phyloP scores from a whole-genome alignment of 1,140 invertebrate species.

The Drosophila pseudoobscura region DNA sequence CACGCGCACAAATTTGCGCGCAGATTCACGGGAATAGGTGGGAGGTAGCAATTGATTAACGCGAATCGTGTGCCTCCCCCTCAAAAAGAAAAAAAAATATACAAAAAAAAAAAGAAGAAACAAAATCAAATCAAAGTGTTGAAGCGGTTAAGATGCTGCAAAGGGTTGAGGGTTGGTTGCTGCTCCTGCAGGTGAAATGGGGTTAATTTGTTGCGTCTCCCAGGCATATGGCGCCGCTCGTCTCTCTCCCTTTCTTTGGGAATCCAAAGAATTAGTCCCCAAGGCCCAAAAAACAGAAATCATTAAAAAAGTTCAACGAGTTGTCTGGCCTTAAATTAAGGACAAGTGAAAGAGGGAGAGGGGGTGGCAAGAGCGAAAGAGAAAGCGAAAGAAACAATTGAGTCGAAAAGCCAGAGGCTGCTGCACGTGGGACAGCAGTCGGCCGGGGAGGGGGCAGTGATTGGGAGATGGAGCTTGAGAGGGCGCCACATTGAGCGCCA shows the following conservation, averaged over 20 bases:
- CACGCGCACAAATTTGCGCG: slow-evolving; percentile 44
- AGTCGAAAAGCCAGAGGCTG: slow-evolving; percentile 34
- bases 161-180: slow-evolving; percentile 63
- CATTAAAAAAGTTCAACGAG: slow-evolving; percentile 68
- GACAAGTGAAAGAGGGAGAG: slow-evolving; percentile 36
- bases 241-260: not conserved
- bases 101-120: slow-evolving; percentile 22
- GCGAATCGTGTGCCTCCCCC: slow-evolving; percentile 5
- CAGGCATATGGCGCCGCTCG: slow-evolving; percentile 62
- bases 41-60: slow-evolving; percentile 59
- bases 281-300: slow-evolving; percentile 65
- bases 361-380: slow-evolving; percentile 7
- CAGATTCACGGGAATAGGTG: slow-evolving; percentile 18
- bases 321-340: slow-evolving; percentile 74
- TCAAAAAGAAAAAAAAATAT: slow-evolving; percentile 3
- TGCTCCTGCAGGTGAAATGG: slow-evolving; percentile 57
- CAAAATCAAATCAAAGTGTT: slow-evolving; percentile 79
- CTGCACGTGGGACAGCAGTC: slow-evolving; percentile 10
- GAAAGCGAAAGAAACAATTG: slow-evolving; percentile 59
- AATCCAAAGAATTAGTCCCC: slow-evolving; percentile 69
- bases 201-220: slow-evolving; percentile 76
- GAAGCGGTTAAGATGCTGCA: slow-evolving; percentile 68
- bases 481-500: slow-evolving; percentile 22
- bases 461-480: not conserved
- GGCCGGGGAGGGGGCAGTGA: not conserved